phyloP scores from a whole-genome alignment of 92 coral and sea anemone genomes.

The Anthopleura xanthogrammica region DNA sequence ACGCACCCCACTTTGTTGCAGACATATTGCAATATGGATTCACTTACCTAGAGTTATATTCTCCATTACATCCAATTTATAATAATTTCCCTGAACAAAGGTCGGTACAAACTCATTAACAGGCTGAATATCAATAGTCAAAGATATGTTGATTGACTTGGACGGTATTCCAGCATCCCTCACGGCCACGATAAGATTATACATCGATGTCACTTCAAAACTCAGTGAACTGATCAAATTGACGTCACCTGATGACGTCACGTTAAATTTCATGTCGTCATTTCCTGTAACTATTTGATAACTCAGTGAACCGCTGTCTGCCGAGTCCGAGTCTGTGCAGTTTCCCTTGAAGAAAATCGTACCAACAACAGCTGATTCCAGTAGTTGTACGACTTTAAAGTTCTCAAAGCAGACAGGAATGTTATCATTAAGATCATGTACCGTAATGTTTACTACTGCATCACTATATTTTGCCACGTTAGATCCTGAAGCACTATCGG shows the following conservation, averaged over 20 bases:
- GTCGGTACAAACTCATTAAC: slow-evolving; percentile 60
- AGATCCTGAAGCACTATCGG: slow-evolving; percentile 36
- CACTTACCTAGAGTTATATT: slow-evolving; percentile 53
- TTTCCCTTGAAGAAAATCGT: slow-evolving; percentile 44
- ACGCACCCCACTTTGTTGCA: too few species aligned
- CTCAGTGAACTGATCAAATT: slow-evolving; percentile 32
- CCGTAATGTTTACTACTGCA: slow-evolving; percentile 49
- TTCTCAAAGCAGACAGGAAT: slow-evolving; percentile 37
- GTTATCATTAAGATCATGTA: slow-evolving; percentile 60
- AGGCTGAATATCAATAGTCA: slow-evolving; percentile 42
- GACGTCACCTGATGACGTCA: slow-evolving; percentile 50
- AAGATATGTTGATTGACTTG: slow-evolving; percentile 33
- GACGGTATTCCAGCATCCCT: slow-evolving; percentile 53
- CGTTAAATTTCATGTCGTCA: slow-evolving; percentile 43
- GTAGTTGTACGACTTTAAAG: slow-evolving; percentile 31
- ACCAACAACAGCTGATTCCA: slow-evolving; percentile 51
- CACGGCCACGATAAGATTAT: slow-evolving; percentile 50
- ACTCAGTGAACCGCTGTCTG: slow-evolving; percentile 25
- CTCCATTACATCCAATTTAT: slow-evolving; percentile 51
- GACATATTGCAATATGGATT: too few species aligned
- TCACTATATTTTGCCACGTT: slow-evolving; percentile 39
- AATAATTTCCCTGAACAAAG: slow-evolving; percentile 42
- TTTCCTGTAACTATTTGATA: slow-evolving; percentile 45
- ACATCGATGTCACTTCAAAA: slow-evolving; percentile 40
- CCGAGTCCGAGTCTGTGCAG: slow-evolving; percentile 53